A percentile compares a stretch with the other conserved stretches of the same genome.
These are phyloP conservation scores for Beaufortia kweichowensis DNA, from an alignment of 2,113 vertebrate genomes.

Conservation along the genomic window DNA sequence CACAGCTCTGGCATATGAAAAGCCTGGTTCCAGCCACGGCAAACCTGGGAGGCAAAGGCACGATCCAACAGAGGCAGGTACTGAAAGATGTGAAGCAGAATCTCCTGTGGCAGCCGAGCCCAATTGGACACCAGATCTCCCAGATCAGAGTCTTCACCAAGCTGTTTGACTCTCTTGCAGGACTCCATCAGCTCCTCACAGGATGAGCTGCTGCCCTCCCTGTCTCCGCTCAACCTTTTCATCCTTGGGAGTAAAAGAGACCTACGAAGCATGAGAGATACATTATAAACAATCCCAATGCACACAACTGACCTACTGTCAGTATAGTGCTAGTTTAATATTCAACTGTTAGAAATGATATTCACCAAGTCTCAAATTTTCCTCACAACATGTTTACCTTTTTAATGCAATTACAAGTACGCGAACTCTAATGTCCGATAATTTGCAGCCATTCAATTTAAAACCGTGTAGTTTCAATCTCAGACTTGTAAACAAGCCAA, in stretches of 20 bases:
- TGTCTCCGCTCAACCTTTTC: constrained; percentile 84
- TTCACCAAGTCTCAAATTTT: too few relatives aligned
- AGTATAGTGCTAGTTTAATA: neutral
- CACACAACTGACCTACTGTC: neutral
- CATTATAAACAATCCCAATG: too few relatives aligned
- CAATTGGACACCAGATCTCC: constrained; percentile 72
- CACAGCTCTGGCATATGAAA: constrained; percentile 98
- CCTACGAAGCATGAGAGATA: neutral
- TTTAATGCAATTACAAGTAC: neutral
- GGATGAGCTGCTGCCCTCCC: constrained; percentile 66
- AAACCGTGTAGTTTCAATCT: neutral
- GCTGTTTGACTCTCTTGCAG: constrained; percentile 77
- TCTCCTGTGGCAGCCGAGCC: constrained; percentile 87
- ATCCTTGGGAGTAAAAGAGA: constrained; percentile 70
- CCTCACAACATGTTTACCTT: too few relatives aligned
- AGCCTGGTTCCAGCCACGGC: constrained; percentile 88
- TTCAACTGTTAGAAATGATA: constrained; percentile 7
- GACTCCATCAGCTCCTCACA: constrained; percentile 66
- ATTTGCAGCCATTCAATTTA: neutral
- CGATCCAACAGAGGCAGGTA: constrained; percentile 91
- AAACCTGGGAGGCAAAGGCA: constrained; percentile 92
- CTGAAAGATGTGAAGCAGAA: constrained; percentile 93
- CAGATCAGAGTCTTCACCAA: constrained; percentile 53
- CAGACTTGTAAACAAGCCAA: neutral
- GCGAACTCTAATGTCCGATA: neutral